Conservation (phyloP, 1,140 invertebrate species). For the Drosophila seguyi region DNA sequence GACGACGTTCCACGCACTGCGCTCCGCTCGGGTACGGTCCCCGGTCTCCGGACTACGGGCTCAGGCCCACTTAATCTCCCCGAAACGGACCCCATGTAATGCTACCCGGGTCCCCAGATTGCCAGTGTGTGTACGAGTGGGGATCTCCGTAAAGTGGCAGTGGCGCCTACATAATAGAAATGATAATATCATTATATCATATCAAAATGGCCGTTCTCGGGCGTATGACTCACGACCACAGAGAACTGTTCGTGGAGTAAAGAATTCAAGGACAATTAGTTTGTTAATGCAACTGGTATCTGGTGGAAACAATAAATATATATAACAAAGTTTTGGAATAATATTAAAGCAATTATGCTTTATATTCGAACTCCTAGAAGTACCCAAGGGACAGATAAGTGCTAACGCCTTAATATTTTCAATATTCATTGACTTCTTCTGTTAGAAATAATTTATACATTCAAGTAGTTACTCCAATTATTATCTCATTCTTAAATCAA, state of each 20-base stretch:
- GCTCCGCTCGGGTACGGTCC: conserved; percentile 25
- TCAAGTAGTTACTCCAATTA: neutral
- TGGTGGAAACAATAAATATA: neutral
- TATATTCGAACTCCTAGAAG: neutral
- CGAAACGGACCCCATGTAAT: conserved; percentile 63
- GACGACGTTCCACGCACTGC: conserved; percentile 52
- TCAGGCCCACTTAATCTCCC: conserved; percentile 63
- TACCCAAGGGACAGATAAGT: neutral
- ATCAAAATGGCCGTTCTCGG: conserved; percentile 58
- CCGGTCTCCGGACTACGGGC: conserved; percentile 39
- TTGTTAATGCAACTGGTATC: conserved; percentile 4
- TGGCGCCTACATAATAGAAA: conserved; percentile 75
- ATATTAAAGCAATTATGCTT: neutral
- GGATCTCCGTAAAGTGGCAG: conserved; percentile 77
- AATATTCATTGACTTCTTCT: neutral
- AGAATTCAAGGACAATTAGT: conserved; percentile 34
- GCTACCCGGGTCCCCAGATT: conserved; percentile 45
- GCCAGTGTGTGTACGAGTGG: conserved; percentile 35
- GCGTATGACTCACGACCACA: conserved; percentile 41
- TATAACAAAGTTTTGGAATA: neutral
- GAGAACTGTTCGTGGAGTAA: conserved; percentile 12
- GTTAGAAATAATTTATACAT: neutral
- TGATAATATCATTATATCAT: conserved; percentile 77
- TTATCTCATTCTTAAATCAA: neutral
- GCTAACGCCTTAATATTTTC: too few species aligned